Conservation (phyloP, 2,113 vertebrate species). For the Eurypyga helias region DNA sequence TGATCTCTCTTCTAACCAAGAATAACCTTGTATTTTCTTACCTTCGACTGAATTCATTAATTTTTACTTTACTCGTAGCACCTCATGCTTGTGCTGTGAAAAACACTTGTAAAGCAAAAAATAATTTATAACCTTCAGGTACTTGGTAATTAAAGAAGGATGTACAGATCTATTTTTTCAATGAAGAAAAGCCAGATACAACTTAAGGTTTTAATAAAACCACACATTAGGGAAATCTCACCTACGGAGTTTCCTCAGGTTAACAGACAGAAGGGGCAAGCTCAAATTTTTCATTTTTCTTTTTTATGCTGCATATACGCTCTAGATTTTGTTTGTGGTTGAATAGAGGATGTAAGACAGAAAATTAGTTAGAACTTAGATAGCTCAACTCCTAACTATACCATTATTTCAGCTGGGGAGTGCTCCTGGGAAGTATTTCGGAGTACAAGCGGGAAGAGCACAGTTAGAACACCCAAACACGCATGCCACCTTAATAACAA, state of each 20-base stretch:
- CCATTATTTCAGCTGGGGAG: background rate
- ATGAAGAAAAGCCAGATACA: slow-evolving; percentile 70
- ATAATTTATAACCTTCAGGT: slow-evolving; percentile 60
- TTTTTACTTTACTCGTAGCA: slow-evolving; percentile 66
- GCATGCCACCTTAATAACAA: background rate
- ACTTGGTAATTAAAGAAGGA: slow-evolving; percentile 72
- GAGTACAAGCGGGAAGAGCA: background rate
- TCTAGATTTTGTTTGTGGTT: background rate
- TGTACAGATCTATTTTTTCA: slow-evolving; percentile 80
- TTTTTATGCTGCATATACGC: slow-evolving; percentile 15
- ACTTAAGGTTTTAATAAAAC: slow-evolving; percentile 62
- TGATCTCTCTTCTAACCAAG: slow-evolving; percentile 67
- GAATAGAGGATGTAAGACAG: background rate
- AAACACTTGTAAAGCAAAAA: slow-evolving; percentile 53
- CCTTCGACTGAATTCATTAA: slow-evolving; percentile 50
- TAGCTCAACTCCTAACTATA: background rate
- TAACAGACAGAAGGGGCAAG: slow-evolving; percentile 24
- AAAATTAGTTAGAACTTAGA: background rate
- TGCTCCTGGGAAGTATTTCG: background rate
- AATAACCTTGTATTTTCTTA: slow-evolving; percentile 77
- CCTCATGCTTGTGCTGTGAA: slow-evolving; percentile 71
- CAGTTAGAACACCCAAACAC: background rate
- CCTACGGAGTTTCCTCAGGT: slow-evolving; percentile 52
- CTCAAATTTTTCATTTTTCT: background rate
- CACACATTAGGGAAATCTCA: slow-evolving; percentile 29